A percentile compares a stretch with the other conserved stretches of the same genome.
These are phyloP conservation scores for Pipa parva DNA, from an alignment of 2,113 vertebrate species.

Conservation along the genomic window DNA sequence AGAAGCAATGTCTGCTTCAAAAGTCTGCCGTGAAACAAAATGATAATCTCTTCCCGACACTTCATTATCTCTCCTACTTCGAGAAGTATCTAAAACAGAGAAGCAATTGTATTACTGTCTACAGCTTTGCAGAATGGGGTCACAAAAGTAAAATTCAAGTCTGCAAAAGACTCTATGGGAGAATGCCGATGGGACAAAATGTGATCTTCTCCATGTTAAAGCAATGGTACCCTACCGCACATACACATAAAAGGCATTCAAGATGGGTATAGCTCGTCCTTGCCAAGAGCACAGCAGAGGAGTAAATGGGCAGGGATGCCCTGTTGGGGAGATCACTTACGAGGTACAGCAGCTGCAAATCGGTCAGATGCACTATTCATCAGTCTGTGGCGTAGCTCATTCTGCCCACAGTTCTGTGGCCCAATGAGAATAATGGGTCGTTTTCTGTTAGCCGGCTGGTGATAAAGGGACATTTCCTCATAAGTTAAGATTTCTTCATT, in stretches of 20 bases:
- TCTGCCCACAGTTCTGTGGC: conserved; percentile 85
- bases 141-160: too few species aligned
- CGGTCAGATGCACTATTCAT: conserved; percentile 79
- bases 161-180: too few species aligned
- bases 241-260: too few species aligned
- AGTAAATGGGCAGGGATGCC: too few species aligned
- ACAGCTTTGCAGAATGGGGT: too few species aligned
- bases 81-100: conserved; percentile 80
- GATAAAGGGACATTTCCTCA: conserved; percentile 95
- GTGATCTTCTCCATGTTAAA: too few species aligned
- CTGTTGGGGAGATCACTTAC: too few species aligned
- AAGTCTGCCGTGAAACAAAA: conserved; percentile 78
- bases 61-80: conserved; percentile 78
- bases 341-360: conserved; percentile 85
- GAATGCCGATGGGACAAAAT: too few species aligned
- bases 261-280: too few species aligned
- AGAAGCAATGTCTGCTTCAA: conserved; percentile 77
- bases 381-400: conserved; percentile 82
- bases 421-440: conserved; percentile 86
- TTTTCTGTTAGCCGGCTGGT: conserved; percentile 87
- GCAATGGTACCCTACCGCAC: too few species aligned
- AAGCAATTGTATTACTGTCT: too few species aligned
- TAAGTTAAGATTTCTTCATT: conserved; percentile 92
- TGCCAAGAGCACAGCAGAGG: too few species aligned
- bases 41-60: conserved; percentile 88